Base-by-base conservation (phyloP, 2,113 vertebrate genomes). In the Indicator indicator region DNA sequence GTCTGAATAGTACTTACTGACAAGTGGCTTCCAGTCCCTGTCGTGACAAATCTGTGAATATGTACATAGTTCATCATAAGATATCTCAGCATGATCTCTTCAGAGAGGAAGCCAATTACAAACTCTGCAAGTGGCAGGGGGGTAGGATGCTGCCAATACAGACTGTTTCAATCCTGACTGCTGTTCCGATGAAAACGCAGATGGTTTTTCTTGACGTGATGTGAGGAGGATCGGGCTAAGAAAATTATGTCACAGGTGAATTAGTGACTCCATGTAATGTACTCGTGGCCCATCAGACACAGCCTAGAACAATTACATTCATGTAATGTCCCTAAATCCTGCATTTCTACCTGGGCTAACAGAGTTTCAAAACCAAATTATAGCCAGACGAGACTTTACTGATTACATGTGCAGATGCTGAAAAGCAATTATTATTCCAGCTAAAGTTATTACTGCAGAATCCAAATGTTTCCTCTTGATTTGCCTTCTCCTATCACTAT, bases 321-420 rank as follows among this genome's bases (percentile, higher is more conserved):
- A 46, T 19, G 36, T 59, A 62, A 71, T 21, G 11, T 20, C 20
- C 36, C 30, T 42, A 42, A 67, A 16, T 81, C 92, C 74, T 55
- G 33, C 36, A 73, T 86, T 89, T 95, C 82, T 86, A 46, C 36
- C 83, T 52, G 38, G 91, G 67, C 52, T 73, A 95, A 83, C 55
- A 88, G 80, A 76, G 77, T 88, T 90, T 70, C 23, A 76, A 56
- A 83, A 96, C 6, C 50, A 77, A 73, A 73, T 85, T 78, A 73
- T 11, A 95, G n/a, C 79, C 70, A 88, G 76, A 80, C 48, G 82
- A 54, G 55, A 54, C 52, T 33, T 74, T 59, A 55, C 44, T 56
- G 27, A 93, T 78, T 85, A 65, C 21, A 24, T 26, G 17, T 90
- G 67, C 71, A 95, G 63, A 87, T 86, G 33, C 32, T 83, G 32